Percentiles rank a stretch among this genome's conserved stretches.
These are phyloP conservation scores for Motacilla tschutschensis DNA, from an alignment of 2,113 vertebrate species.

Conservation along the genomic window DNA sequence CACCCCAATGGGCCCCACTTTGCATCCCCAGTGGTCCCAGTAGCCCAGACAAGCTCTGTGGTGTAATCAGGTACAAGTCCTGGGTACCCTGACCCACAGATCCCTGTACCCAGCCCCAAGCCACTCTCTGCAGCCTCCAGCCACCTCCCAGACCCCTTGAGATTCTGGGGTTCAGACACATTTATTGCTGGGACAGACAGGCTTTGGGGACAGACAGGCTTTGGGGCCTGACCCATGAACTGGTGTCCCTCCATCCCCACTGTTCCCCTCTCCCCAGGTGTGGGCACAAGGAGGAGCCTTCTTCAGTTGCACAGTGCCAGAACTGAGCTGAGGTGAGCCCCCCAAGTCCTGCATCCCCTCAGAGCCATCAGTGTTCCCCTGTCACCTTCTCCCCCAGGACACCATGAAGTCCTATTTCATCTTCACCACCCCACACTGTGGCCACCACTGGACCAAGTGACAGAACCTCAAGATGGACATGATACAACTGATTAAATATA, in stretches of 20 bases:
- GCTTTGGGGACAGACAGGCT: no score
- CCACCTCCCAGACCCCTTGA: background rate
- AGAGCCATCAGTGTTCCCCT: background rate
- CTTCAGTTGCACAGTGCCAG: background rate
- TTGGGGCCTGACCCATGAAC: no score
- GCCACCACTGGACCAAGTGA: background rate
- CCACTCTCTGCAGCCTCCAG: background rate
- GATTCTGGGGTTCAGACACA: background rate
- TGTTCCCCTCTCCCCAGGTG: background rate
- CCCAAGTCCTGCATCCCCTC: accelerated
- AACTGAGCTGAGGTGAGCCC: background rate
- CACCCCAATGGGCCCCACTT: background rate
- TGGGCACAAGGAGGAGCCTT: background rate
- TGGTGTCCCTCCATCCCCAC: background rate
- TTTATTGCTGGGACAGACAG: background rate
- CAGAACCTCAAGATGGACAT: background rate
- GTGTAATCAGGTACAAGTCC: background rate
- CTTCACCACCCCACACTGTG: background rate
- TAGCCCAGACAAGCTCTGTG: background rate
- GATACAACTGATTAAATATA: background rate
- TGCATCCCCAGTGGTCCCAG: background rate
- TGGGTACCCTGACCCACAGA: background rate
- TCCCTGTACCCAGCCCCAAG: accelerated
- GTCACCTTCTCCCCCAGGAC: background rate
- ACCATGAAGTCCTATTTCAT: background rate